Evolutionary conservation across 1,140 invertebrate species (phyloP).

Genomic region (Nebria ingens): DNA sequence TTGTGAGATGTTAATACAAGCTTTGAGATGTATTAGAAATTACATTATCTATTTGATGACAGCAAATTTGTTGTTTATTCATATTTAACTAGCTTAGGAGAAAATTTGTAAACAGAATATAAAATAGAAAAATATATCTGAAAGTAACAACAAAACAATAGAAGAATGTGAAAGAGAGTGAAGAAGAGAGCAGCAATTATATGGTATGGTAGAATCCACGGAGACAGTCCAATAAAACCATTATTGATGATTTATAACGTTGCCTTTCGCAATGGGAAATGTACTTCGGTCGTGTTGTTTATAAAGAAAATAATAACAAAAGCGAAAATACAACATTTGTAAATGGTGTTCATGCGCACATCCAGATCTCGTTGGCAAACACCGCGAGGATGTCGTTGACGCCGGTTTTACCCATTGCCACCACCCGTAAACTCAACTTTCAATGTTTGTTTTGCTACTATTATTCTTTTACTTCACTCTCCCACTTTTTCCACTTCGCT

Average conservation of each 20-base stretch:
- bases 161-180: too few species aligned
- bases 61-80: too few species aligned
- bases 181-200: not conserved
- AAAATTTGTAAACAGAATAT: too few species aligned
- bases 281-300: not conserved
- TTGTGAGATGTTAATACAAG: too few species aligned
- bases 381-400: too few species aligned
- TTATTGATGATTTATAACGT: conserved; percentile 2
- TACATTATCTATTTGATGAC: too few species aligned
- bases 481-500: conserved; percentile 1
- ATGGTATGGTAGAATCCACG: not conserved
- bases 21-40: too few species aligned
- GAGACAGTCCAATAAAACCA: conserved; percentile 3
- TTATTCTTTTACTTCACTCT: conserved; percentile 1
- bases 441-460: conserved; percentile 7
- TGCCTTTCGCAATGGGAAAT: not conserved
- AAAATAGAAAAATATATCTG: too few species aligned
- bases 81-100: too few species aligned
- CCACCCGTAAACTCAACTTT: not conserved
- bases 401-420: too few species aligned
- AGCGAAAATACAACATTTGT: conserved; percentile 5
- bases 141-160: conserved; percentile 2
- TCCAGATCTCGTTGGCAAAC: too few species aligned
- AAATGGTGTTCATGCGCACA: not conserved
- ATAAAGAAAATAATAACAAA: conserved; percentile 10